A percentile compares a stretch with the other conserved stretches of the same genome.
Evolutionary conservation across 1,140 invertebrate genomes (phyloP).

Genomic region (Drosophila orena): DNA sequence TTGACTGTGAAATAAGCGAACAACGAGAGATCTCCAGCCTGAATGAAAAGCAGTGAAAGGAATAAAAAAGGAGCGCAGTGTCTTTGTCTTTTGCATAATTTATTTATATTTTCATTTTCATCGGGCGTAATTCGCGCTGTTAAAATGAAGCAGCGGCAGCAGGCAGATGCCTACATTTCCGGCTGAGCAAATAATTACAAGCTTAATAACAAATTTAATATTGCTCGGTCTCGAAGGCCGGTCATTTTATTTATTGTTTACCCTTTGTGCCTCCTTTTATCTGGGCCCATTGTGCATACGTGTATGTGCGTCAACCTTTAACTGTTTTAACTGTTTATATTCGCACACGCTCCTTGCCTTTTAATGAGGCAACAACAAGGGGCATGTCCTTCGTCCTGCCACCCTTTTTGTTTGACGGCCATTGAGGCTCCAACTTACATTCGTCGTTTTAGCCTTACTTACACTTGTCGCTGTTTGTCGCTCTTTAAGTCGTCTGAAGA

Average conservation of each 20-base stretch:
- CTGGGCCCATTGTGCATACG: neutral
- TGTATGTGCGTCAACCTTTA: constrained; percentile 11
- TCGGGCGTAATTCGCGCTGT: constrained; percentile 44
- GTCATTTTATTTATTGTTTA: constrained; percentile 56
- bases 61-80: constrained; percentile 58
- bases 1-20: constrained; percentile 79
- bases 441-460: constrained; percentile 41
- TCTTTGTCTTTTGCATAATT: constrained; percentile 79
- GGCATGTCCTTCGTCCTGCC: constrained; percentile 41
- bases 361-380: constrained; percentile 77
- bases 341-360: constrained; percentile 68
- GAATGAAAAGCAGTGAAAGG: constrained; percentile 41
- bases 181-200: constrained; percentile 73
- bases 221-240: constrained; percentile 54
- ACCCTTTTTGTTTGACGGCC: constrained; percentile 51
- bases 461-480: constrained; percentile 59
- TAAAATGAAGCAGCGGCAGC: constrained; percentile 32
- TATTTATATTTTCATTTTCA: constrained; percentile 75
- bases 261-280: constrained; percentile 43
- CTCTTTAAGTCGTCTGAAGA: constrained; percentile 68
- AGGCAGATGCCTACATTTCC: constrained; percentile 69
- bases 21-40: constrained; percentile 37
- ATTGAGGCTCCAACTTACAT: constrained; percentile 20
- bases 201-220: constrained; percentile 83
- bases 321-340: constrained; percentile 67